A percentile compares a stretch with the other conserved stretches of the same genome.
phyloP scores from a whole-genome alignment of 2,888 invertebrate genomes.

The Aleiodes alternator region DNA sequence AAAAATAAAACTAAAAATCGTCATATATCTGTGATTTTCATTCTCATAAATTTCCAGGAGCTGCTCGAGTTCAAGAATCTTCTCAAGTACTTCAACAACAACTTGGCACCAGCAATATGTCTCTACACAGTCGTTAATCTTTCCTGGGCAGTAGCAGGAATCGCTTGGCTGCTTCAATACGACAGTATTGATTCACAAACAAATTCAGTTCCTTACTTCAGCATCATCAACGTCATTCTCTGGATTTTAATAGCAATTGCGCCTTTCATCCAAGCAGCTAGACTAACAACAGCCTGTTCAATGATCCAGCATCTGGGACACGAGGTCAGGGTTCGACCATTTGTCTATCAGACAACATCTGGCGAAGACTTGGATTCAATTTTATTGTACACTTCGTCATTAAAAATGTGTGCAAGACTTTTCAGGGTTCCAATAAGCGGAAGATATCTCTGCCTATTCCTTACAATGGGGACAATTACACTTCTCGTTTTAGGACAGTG shows the following conservation, averaged over 20 bases:
- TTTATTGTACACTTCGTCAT: conserved; percentile 85
- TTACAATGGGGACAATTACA: conserved; percentile 79
- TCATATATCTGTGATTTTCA: too few relatives aligned
- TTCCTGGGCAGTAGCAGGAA: conserved; percentile 84
- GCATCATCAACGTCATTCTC: conserved; percentile 79
- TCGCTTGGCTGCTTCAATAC: conserved; percentile 81
- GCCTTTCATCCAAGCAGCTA: conserved; percentile 87
- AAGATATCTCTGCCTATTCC: conserved; percentile 81
- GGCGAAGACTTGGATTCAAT: conserved; percentile 86
- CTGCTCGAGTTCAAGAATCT: conserved; percentile 87
- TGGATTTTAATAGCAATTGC: conserved; percentile 82
- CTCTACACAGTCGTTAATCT: conserved; percentile 86
- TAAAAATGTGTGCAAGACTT: conserved; percentile 85
- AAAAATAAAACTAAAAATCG: too few relatives aligned
- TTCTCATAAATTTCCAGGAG: conserved; percentile 78
- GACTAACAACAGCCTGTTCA: conserved; percentile 84
- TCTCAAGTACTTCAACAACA: conserved; percentile 85
- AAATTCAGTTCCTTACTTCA: conserved; percentile 79
- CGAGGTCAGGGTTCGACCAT: conserved; percentile 86
- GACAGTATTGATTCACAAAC: conserved; percentile 79
- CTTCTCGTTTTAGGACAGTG: conserved; percentile 85
- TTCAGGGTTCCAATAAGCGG: conserved; percentile 85
- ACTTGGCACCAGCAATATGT: conserved; percentile 86
- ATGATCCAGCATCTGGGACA: conserved; percentile 86
- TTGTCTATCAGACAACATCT: conserved; percentile 87